phyloP scores from a whole-genome alignment of 2,888 invertebrate species.

The Athalia circularis region DNA sequence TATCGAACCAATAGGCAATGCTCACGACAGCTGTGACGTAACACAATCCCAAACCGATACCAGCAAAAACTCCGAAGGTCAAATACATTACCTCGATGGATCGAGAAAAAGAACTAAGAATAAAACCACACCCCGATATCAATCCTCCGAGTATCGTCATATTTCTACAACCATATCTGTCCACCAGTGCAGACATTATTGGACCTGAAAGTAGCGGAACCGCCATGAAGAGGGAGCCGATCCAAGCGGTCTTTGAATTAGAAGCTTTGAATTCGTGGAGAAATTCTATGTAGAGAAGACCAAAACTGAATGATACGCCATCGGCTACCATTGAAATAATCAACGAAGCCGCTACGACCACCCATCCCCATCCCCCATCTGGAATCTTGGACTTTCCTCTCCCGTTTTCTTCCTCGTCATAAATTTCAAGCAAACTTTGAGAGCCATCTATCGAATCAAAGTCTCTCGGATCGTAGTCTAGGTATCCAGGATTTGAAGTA shows the following conservation, averaged over 20 bases:
- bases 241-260: constrained; percentile 91
- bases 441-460: constrained; percentile 76
- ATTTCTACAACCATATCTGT: constrained; percentile 88
- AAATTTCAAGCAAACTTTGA: constrained; percentile 75
- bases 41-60: constrained; percentile 88
- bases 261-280: constrained; percentile 87
- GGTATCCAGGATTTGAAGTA: constrained; percentile 58
- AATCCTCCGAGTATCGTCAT: constrained; percentile 86
- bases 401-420: constrained; percentile 67
- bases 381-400: constrained; percentile 79
- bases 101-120: constrained; percentile 82
- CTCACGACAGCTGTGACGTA: constrained; percentile 94
- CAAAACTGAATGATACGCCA: constrained; percentile 95
- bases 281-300: constrained; percentile 90
- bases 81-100: constrained; percentile 87
- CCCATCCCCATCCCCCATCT: constrained; percentile 93
- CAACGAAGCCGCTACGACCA: constrained; percentile 90
- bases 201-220: constrained; percentile 91
- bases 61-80: constrained; percentile 90
- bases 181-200: constrained; percentile 89
- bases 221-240: constrained; percentile 92
- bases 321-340: constrained; percentile 93
- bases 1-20: constrained; percentile 95
- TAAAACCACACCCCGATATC: constrained; percentile 85
- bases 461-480: constrained; percentile 75